Evolutionary conservation across 1,140 invertebrate species (phyloP).

Genomic region (Tigriopus japonicus): DNA sequence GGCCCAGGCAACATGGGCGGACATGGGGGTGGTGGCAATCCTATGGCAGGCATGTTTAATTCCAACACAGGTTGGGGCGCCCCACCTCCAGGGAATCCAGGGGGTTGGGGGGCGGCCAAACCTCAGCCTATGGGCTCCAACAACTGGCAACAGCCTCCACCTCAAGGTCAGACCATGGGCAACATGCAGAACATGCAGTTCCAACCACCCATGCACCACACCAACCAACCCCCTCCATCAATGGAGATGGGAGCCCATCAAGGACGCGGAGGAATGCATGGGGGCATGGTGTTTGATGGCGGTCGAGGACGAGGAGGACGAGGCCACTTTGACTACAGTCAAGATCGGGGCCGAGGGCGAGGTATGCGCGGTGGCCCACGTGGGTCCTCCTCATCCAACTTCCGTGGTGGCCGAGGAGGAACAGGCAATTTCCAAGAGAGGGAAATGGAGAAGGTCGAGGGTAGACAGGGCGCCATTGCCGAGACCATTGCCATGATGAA

Average conservation of each 20-base stretch:
- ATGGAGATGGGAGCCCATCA: background rate
- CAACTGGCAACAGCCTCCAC: background rate
- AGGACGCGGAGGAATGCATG: background rate
- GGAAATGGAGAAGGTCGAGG: background rate
- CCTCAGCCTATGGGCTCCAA: background rate
- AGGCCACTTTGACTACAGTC: background rate
- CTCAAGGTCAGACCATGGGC: background rate
- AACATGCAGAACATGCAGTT: too few relatives aligned
- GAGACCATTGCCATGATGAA: constrained; percentile 9
- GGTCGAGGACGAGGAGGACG: background rate
- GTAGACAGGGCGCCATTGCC: constrained; percentile 2
- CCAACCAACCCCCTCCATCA: background rate
- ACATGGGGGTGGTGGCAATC: too few relatives aligned
- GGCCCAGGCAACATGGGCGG: too few relatives aligned
- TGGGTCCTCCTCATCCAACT: background rate
- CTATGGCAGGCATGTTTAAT: too few relatives aligned
- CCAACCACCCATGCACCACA: too few relatives aligned
- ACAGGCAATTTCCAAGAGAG: background rate
- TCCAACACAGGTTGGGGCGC: background rate
- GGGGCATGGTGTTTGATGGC: background rate
- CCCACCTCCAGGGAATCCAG: background rate
- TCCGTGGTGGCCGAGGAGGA: background rate
- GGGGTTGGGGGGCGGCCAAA: background rate
- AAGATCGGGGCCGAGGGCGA: background rate
- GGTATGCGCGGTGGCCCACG: background rate